Evolutionary conservation across 2,888 invertebrate genomes (phyloP), one percentile per base, ranked within the genome.

Genomic region (Abscondita cerata): DNA sequence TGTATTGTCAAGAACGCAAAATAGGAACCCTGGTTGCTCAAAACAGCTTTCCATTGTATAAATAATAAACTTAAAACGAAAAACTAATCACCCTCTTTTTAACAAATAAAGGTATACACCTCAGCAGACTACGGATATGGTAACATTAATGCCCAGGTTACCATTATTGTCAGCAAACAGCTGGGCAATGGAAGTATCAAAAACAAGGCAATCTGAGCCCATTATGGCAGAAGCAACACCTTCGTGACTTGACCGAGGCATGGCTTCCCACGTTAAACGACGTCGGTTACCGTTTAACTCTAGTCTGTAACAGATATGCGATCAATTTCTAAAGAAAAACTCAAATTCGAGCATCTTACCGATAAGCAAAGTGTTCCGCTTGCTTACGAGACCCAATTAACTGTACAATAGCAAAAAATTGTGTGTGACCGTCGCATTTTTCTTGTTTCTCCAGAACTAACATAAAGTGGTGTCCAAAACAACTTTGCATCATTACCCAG

Each of bases 401-500:
- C 81, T 99, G 99, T 33, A 99, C 99, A 75, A 99, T 98, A 16
- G 99, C 99, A 84, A 95, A 96, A 81, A 96, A 96, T 78, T 96
- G 95, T 75, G 95, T 95, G 77, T 95, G 94, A 0, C 95, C 97
- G 83, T 98, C 97, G 80, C 91, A 95, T 79, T 98, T 98, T 76
- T 97, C 97, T 82, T 97, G 96, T 79, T 98, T 98, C 80, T 99
- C 99, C 52, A 99, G 86, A 33, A 99, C 98, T 69, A 99, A 86
- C 98, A 99, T 99, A 78, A 99, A 99, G 81, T 98, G 96, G 78
- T 97, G 97, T 58, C 96, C 96, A 80, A 98, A 99, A 81, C 99
- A 99, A 20, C 96, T 96, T 83, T 99, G 99, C 98, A 99, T 99
- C 99, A 99, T 99, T 2, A 96, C 96, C 98, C 98, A 98, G 81